Percentiles rank a stretch among this genome's conserved stretches.
These are phyloP conservation scores for Eilema depressum DNA, from an alignment of 2,888 invertebrate species.

Conservation along the genomic window DNA sequence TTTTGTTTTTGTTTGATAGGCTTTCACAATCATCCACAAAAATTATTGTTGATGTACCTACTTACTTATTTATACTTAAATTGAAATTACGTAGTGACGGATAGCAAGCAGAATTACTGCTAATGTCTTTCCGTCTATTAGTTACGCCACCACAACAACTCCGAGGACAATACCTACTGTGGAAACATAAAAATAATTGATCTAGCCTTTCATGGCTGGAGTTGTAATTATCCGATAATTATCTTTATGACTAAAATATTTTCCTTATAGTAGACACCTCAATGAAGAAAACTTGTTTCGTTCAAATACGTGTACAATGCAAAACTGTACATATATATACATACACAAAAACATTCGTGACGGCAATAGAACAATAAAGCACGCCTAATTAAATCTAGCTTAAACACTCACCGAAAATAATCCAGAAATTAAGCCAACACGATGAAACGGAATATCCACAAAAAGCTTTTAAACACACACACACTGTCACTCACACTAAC, in stretches of 20 bases:
- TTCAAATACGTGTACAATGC: constrained; percentile 19
- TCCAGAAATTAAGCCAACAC: constrained; percentile 39
- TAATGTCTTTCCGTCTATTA: constrained; percentile 7
- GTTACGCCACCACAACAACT: constrained; percentile 23
- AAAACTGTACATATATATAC: constrained; percentile 21
- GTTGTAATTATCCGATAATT: constrained; percentile 53
- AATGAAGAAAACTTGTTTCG: constrained; percentile 28
- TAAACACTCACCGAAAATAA: constrained; percentile 70
- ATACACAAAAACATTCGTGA: constrained; percentile 40
- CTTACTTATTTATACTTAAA: neutral
- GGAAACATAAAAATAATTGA: constrained; percentile 52
- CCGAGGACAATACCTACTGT: constrained; percentile 48
- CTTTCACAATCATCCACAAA: too few relatives aligned
- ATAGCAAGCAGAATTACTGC: neutral
- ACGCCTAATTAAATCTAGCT: constrained; percentile 54
- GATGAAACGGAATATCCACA: constrained; percentile 54
- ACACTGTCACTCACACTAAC: constrained; percentile 42
- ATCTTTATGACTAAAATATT: constrained; percentile 43
- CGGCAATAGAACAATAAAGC: constrained; percentile 42
- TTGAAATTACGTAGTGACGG: neutral
- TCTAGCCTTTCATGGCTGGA: constrained; percentile 33
- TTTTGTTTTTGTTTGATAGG: too few relatives aligned
- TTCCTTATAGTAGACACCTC: constrained; percentile 34
- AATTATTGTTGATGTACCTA: too few relatives aligned
- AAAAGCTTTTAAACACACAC: constrained; percentile 32